phyloP scores from a whole-genome alignment of 92 coral and sea anemone species.

The Palythoa grandiflora region DNA sequence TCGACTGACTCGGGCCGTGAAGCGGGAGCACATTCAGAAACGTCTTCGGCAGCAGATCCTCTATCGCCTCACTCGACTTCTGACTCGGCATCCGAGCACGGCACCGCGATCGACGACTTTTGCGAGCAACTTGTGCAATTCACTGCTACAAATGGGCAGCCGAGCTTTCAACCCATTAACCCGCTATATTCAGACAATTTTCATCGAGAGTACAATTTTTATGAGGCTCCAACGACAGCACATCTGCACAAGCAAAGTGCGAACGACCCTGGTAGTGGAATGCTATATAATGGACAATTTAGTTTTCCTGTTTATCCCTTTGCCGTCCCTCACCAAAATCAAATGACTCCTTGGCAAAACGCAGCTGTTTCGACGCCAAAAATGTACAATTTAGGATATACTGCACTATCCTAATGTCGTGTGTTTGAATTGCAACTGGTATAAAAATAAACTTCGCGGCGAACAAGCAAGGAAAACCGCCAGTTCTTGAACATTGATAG shows the following conservation, averaged over 20 bases:
- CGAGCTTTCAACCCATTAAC: constrained; percentile 13
- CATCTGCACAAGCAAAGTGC: not conserved
- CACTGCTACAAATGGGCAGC: constrained; percentile 45
- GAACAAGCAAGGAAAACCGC: constrained; percentile 13
- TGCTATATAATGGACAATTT: constrained; percentile 42
- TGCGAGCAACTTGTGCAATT: constrained; percentile 77
- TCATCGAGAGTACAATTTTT: constrained; percentile 6
- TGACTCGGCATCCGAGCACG: constrained; percentile 77
- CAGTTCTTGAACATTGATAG: constrained; percentile 35
- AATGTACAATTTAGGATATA: constrained; percentile 42
- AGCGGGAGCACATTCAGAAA: constrained; percentile 70
- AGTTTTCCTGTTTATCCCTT: constrained; percentile 37
- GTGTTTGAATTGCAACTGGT: not conserved
- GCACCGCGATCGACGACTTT: constrained; percentile 75
- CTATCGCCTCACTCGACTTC: constrained; percentile 84
- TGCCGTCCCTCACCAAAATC: constrained; percentile 38
- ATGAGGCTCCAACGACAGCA: constrained; percentile 9
- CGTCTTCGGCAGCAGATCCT: constrained; percentile 80
- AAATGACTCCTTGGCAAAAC: constrained; percentile 29
- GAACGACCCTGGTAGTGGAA: constrained; percentile 18
- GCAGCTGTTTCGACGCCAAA: constrained; percentile 23
- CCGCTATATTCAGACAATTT: constrained; percentile 13
- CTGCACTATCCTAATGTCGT: constrained; percentile 28
- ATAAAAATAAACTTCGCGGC: not conserved
- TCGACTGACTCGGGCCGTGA: constrained; percentile 73